Conservation (phyloP, 1,140 invertebrate species). For the Chlorops oryzae region DNA sequence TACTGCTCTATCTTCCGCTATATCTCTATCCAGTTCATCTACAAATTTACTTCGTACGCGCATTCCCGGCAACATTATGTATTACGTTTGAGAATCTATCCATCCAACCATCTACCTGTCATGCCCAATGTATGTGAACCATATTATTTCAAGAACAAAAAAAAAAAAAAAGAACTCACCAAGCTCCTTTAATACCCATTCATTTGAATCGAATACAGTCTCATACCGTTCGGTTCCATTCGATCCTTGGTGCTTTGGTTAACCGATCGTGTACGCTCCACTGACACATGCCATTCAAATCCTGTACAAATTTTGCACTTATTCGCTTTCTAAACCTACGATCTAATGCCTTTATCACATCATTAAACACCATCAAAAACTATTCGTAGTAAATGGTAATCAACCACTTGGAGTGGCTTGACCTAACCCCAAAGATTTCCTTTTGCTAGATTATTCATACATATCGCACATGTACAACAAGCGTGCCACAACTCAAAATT, state of each 20-base stretch:
- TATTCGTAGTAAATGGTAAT: no score
- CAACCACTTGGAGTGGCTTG: no score
- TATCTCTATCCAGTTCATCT: conserved; percentile 5
- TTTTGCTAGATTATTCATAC: no score
- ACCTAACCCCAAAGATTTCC: no score
- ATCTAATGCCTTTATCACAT: no score
- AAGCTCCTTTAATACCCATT: conserved; percentile 15
- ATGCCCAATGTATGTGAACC: background rate
- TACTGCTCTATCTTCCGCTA: background rate
- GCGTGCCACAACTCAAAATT: no score
- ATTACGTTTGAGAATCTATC: conserved; percentile 35
- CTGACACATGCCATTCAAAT: no score
- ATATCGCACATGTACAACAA: no score
- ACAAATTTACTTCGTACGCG: conserved; percentile 29
- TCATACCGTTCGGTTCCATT: conserved; percentile 1
- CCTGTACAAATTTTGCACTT: no score
- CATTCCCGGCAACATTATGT: conserved; percentile 43
- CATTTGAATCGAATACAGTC: conserved; percentile 22
- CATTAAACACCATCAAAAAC: no score
- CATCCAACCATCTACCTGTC: background rate
- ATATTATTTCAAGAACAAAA: conserved; percentile 2
- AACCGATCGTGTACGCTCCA: conserved; percentile 18
- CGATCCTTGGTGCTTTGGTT: background rate
- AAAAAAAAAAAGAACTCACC: conserved; percentile 24
- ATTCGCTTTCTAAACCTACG: no score